These are phyloP conservation scores for Lasioglossum lativentre DNA, from an alignment of 2,888 invertebrate genomes.

Conservation along the genomic window DNA sequence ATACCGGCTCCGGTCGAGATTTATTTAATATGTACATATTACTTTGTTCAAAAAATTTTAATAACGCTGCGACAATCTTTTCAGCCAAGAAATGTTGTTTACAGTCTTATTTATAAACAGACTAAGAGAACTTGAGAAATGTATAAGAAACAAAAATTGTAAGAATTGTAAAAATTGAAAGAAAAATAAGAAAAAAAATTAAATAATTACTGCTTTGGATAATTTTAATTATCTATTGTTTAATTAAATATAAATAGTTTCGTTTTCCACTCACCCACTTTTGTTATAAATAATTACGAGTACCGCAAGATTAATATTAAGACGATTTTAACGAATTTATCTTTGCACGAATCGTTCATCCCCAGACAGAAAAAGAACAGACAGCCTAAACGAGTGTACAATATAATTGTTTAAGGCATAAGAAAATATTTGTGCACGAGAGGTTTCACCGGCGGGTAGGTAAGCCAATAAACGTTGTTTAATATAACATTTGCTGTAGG, in stretches of 20 bases:
- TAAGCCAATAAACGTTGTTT: conserved; percentile 36
- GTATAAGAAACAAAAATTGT: too few relatives aligned
- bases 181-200: too few relatives aligned
- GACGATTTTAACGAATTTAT: too few relatives aligned
- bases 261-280: background rate
- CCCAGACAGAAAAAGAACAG: background rate
- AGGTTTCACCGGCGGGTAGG: conserved; percentile 11
- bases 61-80: too few relatives aligned
- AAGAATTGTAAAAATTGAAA: too few relatives aligned
- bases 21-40: background rate
- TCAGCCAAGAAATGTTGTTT: too few relatives aligned
- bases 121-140: too few relatives aligned
- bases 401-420: conserved; percentile 2
- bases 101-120: too few relatives aligned
- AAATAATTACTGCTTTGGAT: background rate
- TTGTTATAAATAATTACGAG: background rate
- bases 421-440: background rate
- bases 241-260: too few relatives aligned
- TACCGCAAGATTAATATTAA: background rate
- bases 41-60: too few relatives aligned
- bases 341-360: background rate
- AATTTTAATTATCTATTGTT: too few relatives aligned
- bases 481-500: conserved; percentile 34
- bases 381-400: background rate
- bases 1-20: background rate